Evolutionary conservation across 2,888 invertebrate species (phyloP).

Genomic region (Eucera pruinosa): DNA sequence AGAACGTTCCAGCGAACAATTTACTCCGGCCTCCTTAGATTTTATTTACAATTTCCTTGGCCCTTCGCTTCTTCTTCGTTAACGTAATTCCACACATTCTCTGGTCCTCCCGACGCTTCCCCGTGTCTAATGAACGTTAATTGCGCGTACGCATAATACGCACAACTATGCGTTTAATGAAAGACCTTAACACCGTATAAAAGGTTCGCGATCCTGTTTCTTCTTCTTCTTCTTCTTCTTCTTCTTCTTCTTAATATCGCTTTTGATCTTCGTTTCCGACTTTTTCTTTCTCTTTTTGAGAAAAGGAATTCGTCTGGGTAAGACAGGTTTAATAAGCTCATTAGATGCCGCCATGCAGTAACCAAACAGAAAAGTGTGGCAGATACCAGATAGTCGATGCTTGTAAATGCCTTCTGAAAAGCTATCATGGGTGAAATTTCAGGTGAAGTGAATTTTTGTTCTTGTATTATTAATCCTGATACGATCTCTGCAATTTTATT

Average conservation of each 20-base stretch:
- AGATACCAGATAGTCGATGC: no score
- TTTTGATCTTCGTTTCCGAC: not conserved
- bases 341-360: not conserved
- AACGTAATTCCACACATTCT: constrained; percentile 55
- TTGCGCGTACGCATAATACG: constrained; percentile 49
- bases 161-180: constrained; percentile 43
- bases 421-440: no score
- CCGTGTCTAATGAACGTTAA: constrained; percentile 53
- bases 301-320: no score
- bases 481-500: no score
- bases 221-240: constrained; percentile 21
- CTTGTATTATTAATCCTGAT: no score
- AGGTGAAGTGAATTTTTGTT: no score
- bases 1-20: constrained; percentile 57
- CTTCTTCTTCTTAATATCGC: constrained; percentile 21
- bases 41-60: constrained; percentile 59
- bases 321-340: not conserved
- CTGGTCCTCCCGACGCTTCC: not conserved
- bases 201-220: constrained; percentile 29
- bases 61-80: constrained; percentile 56
- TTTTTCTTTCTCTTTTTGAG: not conserved
- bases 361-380: not conserved
- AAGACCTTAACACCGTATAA: constrained; percentile 50
- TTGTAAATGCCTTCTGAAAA: no score
- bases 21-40: constrained; percentile 48